phyloP scores from a whole-genome alignment of 2,797 vertebrate species.

The Sebastes baramenuke region DNA sequence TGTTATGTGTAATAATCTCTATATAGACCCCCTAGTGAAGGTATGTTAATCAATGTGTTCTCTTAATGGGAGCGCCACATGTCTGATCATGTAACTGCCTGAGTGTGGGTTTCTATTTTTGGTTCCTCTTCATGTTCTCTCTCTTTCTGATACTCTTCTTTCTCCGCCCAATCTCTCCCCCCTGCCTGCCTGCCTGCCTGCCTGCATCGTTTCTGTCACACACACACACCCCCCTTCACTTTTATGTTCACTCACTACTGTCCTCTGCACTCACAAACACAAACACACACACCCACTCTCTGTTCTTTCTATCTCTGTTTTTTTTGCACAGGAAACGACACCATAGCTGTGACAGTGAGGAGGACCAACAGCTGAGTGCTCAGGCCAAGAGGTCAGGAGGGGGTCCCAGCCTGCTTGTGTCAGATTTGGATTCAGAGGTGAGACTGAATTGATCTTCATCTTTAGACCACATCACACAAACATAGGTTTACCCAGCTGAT shows the following conservation, averaged over 20 bases:
- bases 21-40: not conserved
- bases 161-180: not conserved
- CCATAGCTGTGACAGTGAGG: slow-evolving; percentile 88
- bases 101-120: slow-evolving; percentile 70
- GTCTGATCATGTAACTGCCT: slow-evolving; percentile 59
- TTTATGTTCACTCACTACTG: not conserved
- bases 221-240: not conserved
- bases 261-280: not conserved
- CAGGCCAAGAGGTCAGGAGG: slow-evolving; percentile 90
- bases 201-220: slow-evolving; percentile 32
- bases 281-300: not conserved
- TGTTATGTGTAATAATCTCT: not conserved
- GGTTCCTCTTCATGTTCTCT: slow-evolving; percentile 48
- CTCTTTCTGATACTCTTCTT: slow-evolving; percentile 22
- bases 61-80: slow-evolving; percentile 41
- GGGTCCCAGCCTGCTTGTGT: slow-evolving; percentile 72
- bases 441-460: slow-evolving; percentile 3
- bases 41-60: slow-evolving; percentile 27
- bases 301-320: slow-evolving; percentile 3
- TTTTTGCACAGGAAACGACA: slow-evolving; percentile 86
- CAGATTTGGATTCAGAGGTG: slow-evolving; percentile 86
- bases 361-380: slow-evolving; percentile 82
- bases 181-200: not conserved
- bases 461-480: not conserved
- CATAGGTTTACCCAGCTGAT: not conserved